These are phyloP conservation scores for Labeo calbasu DNA, from an alignment of 2,797 vertebrate species.

Conservation along the genomic window DNA sequence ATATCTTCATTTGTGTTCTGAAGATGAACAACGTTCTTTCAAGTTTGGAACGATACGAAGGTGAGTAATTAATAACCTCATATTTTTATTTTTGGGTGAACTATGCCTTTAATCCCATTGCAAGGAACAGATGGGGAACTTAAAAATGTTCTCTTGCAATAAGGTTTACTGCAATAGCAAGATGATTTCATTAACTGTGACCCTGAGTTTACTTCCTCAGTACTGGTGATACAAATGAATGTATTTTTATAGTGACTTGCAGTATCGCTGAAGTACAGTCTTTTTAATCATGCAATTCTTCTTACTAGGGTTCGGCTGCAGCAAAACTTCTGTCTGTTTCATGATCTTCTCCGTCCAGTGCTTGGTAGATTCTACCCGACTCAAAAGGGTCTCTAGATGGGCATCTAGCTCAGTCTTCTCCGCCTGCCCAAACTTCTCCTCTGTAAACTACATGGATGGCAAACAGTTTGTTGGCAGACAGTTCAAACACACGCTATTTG, in stretches of 20 bases:
- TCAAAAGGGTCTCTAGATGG: slow-evolving; percentile 88
- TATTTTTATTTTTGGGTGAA: too few relatives aligned
- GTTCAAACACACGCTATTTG: not conserved
- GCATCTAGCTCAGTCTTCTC: slow-evolving; percentile 91
- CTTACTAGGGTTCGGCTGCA: slow-evolving; percentile 95
- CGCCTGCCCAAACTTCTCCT: slow-evolving; percentile 91
- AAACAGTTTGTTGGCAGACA: slow-evolving; percentile 2
- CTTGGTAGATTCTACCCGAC: slow-evolving; percentile 89
- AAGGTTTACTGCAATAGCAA: not conserved
- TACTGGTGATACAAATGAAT: not conserved
- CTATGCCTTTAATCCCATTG: not conserved
- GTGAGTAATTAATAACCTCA: too few relatives aligned
- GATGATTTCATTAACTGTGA: not conserved
- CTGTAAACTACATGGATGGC: slow-evolving; percentile 83
- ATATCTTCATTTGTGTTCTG: too few relatives aligned
- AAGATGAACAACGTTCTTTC: too few relatives aligned
- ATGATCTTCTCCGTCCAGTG: slow-evolving; percentile 92
- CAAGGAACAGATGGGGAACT: slow-evolving; percentile 11
- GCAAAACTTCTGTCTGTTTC: slow-evolving; percentile 91
- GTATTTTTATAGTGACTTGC: slow-evolving; percentile 1
- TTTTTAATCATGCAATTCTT: not conserved
- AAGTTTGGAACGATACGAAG: too few relatives aligned
- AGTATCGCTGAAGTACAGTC: not conserved
- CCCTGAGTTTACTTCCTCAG: not conserved
- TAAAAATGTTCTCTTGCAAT: not conserved